These are phyloP conservation scores for Gavialis gangeticus DNA, from an alignment of 2,113 vertebrate species.

Conservation along the genomic window DNA sequence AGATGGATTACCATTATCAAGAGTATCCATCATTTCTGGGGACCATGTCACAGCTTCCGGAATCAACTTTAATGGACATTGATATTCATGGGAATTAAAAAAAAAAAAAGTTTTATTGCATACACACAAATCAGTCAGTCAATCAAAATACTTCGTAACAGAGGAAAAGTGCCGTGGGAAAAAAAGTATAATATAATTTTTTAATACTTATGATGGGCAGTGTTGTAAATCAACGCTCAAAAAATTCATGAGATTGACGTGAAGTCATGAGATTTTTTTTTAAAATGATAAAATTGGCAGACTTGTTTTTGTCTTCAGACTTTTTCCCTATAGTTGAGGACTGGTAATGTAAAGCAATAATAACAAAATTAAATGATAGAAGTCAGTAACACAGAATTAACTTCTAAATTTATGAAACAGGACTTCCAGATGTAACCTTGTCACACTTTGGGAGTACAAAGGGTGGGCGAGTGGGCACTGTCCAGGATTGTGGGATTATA, in stretches of 20 bases:
- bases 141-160: background rate
- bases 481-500: too few species aligned
- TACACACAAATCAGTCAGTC: background rate
- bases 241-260: background rate
- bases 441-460: background rate
- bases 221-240: background rate
- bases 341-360: too few species aligned
- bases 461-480: background rate
- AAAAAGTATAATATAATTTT: background rate
- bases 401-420: background rate
- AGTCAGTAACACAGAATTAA: background rate
- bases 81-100: background rate
- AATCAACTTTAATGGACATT: background rate
- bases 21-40: background rate
- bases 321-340: background rate
- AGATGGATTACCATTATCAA: background rate
- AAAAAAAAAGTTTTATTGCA: background rate
- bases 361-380: background rate
- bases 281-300: background rate
- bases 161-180: background rate
- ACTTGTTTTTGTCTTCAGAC: background rate
- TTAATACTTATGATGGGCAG: too few species aligned
- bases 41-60: background rate
- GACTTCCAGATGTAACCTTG: background rate
- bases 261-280: background rate